Conservation (phyloP, 2,888 invertebrate genomes). For the Mythimna lalbum region DNA sequence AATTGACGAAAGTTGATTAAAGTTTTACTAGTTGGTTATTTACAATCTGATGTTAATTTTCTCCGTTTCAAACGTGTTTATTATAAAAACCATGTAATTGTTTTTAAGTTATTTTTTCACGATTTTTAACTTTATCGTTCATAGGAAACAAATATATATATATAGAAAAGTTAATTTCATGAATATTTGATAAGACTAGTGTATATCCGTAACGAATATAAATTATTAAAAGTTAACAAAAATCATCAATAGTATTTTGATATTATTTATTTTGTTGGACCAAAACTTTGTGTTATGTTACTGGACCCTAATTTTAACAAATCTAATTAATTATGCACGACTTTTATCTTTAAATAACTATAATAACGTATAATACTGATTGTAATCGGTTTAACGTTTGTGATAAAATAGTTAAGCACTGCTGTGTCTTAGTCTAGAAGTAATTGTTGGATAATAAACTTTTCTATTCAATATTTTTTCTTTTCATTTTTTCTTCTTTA, state of each 20-base stretch:
- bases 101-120: constrained; percentile 10
- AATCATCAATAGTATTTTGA: background rate
- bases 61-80: constrained; percentile 17
- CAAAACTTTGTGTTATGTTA: background rate
- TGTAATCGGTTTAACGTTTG: constrained; percentile 39
- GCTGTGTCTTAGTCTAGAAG: constrained; percentile 31
- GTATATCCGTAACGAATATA: constrained; percentile 6
- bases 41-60: constrained; percentile 18
- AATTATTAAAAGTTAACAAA: background rate
- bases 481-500: too few relatives aligned
- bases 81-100: constrained; percentile 15
- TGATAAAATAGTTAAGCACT: constrained; percentile 50
- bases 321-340: constrained; percentile 19
- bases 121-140: constrained; percentile 17
- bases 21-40: background rate
- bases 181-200: constrained; percentile 21
- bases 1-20: background rate
- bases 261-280: background rate
- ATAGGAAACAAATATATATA: constrained; percentile 31
- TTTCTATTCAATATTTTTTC: constrained; percentile 37
- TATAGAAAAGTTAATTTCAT: constrained; percentile 37
- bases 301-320: background rate
- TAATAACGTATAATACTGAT: constrained; percentile 27
- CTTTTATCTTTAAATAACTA: constrained; percentile 3
- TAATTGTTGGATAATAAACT: constrained; percentile 59